A percentile compares a stretch with the other conserved stretches of the same genome.
phyloP scores from a whole-genome alignment of 2,113 vertebrate species.

The Syrmaticus mikado region DNA sequence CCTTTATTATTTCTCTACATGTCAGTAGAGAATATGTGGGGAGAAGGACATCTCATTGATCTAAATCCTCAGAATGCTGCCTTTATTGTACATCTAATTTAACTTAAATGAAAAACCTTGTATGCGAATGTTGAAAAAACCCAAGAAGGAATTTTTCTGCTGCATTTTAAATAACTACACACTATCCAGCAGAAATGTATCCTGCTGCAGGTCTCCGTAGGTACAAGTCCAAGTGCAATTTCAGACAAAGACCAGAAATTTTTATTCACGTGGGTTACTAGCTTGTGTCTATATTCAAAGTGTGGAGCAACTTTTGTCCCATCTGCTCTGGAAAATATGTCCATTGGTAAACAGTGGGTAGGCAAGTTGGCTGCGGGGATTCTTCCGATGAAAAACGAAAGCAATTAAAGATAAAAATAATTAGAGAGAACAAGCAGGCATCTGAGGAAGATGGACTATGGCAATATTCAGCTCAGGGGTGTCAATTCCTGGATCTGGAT shows the following conservation, averaged over 20 bases:
- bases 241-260: background rate
- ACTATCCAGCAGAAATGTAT: background rate
- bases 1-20: background rate
- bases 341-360: background rate
- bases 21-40: background rate
- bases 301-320: background rate
- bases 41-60: background rate
- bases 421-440: background rate
- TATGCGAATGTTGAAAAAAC: background rate
- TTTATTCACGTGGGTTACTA: background rate
- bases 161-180: background rate
- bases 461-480: background rate
- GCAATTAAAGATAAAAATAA: background rate
- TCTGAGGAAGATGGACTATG: background rate
- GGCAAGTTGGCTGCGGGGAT: background rate
- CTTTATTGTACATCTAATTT: background rate
- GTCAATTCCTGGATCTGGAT: background rate
- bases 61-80: background rate
- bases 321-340: background rate
- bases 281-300: background rate
- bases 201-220: background rate
- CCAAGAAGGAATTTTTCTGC: background rate
- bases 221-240: background rate
- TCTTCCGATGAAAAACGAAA: background rate
- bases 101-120: background rate